These are phyloP conservation scores for Brienomyrus longianalis DNA, from an alignment of 2,113 vertebrate species.

Conservation along the genomic window DNA sequence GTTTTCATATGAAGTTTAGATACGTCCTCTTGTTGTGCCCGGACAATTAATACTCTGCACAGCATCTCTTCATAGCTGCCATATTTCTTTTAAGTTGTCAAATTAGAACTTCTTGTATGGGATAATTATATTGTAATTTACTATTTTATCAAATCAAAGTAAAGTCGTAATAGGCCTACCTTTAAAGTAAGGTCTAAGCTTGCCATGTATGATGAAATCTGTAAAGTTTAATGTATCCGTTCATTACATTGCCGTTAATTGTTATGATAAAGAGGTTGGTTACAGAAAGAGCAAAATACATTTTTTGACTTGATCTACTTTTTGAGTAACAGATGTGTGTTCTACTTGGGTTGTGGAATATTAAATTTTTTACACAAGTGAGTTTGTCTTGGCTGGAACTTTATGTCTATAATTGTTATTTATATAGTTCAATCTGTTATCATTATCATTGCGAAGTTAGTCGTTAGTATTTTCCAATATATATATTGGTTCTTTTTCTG, in stretches of 20 bases:
- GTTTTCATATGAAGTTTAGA: not conserved
- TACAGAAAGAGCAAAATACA: not conserved
- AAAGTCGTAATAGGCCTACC: not conserved
- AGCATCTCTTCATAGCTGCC: not conserved
- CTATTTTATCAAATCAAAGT: not conserved
- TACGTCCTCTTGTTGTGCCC: not conserved
- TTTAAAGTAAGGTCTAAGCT: not conserved
- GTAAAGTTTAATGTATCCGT: not conserved
- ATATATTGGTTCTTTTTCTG: too few relatives aligned
- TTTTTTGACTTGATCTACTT: not conserved
- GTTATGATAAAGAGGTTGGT: not conserved
- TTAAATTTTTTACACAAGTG: not conserved
- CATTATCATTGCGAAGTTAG: not conserved
- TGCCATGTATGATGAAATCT: not conserved
- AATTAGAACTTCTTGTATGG: not conserved
- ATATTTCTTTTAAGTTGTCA: not conserved
- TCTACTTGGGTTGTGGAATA: not conserved
- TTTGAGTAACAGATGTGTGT: not conserved
- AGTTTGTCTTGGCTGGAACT: not conserved
- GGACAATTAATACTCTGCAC: not conserved
- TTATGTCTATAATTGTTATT: not conserved
- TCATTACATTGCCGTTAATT: not conserved
- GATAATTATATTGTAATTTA: not conserved
- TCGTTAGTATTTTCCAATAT: not conserved
- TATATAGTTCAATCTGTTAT: not conserved